Percentiles rank a stretch among this genome's conserved stretches.
Evolutionary conservation across 1,140 invertebrate species (phyloP).

Genomic region (Drosophila aff.): DNA sequence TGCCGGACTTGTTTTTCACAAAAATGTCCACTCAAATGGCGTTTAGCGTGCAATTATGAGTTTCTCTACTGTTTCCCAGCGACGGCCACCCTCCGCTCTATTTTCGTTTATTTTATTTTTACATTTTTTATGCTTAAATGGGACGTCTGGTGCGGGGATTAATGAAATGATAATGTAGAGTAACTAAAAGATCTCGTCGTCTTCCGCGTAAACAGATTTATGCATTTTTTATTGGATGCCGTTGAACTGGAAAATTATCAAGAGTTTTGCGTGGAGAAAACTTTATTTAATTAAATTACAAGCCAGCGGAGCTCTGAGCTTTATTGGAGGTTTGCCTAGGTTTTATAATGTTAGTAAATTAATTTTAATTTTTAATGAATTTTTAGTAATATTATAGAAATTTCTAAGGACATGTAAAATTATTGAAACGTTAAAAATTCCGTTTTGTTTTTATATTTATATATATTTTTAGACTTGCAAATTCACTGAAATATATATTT

Average conservation of each 20-base stretch:
- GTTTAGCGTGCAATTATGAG: slow-evolving; percentile 80
- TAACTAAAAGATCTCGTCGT: slow-evolving; percentile 24
- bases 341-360: background rate
- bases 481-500: background rate
- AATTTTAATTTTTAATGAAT: background rate
- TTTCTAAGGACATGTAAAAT: background rate
- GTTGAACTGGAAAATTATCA: slow-evolving; percentile 9
- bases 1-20: slow-evolving; percentile 49
- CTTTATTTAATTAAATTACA: background rate
- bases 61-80: slow-evolving; percentile 20
- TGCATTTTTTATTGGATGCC: slow-evolving; percentile 15
- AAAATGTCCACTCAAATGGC: slow-evolving; percentile 80
- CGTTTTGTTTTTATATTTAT: background rate
- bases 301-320: background rate
- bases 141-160: slow-evolving; percentile 4
- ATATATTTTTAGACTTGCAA: background rate
- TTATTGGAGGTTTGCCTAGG: background rate
- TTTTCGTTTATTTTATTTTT: slow-evolving; percentile 31
- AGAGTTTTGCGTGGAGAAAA: slow-evolving; percentile 8
- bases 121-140: slow-evolving; percentile 26
- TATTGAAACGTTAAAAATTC: too few relatives aligned
- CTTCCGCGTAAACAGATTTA: slow-evolving; percentile 29
- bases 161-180: slow-evolving; percentile 33
- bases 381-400: background rate
- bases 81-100: background rate